Percentiles rank a stretch among this genome's conserved stretches.
Conservation (phyloP, 2,113 vertebrate species). For the Hyaena hyaena region DNA sequence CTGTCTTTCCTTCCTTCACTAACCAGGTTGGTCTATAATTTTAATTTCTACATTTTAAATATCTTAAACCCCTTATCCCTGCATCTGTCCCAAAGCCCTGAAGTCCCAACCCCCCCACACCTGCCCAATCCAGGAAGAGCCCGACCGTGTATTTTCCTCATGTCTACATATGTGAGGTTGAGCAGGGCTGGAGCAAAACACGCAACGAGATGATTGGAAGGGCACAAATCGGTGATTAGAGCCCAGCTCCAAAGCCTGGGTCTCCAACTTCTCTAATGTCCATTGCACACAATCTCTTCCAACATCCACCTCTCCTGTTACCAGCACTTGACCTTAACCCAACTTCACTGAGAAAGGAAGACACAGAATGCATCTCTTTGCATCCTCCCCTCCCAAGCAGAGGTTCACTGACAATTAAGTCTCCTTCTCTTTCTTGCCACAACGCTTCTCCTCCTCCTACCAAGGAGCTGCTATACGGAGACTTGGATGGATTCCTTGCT, state of each 20-base stretch:
- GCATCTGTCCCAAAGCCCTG: background rate
- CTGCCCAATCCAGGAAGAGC: background rate
- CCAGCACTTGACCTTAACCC: background rate
- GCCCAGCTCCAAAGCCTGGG: background rate
- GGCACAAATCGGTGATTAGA: background rate
- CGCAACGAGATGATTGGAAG: background rate
- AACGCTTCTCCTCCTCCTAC: background rate
- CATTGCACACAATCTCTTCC: background rate
- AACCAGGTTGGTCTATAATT: background rate
- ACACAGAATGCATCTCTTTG: no score
- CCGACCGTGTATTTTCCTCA: background rate
- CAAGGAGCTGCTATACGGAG: no score
- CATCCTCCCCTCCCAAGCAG: background rate
- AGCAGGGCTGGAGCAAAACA: background rate
- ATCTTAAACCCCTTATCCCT: background rate
- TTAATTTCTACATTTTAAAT: background rate
- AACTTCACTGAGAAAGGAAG: background rate
- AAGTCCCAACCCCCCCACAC: background rate
- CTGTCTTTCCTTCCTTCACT: background rate
- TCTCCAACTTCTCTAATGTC: background rate
- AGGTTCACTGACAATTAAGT: background rate
- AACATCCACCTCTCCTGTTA: no score
- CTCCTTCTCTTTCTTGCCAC: background rate
- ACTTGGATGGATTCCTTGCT: background rate
- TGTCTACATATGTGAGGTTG: accelerated